A percentile compares a stretch with the other conserved stretches of the same genome.
Conservation (phyloP, 2,888 invertebrate species). For the Nysson spinosus region DNA sequence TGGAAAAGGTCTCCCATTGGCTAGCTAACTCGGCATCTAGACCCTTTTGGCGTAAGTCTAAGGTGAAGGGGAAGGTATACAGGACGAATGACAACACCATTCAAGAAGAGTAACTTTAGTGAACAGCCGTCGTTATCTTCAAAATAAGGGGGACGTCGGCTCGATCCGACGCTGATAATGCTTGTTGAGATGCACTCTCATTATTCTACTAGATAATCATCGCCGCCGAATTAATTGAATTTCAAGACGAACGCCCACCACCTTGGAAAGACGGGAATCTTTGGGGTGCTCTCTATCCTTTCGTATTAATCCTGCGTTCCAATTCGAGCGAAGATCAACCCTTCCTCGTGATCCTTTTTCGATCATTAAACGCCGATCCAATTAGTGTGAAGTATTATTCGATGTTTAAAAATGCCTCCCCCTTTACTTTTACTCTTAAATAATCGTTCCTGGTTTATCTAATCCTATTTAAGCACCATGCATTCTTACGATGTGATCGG, state of each 20-base stretch:
- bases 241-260: conserved; percentile 53
- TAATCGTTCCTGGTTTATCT: too few relatives aligned
- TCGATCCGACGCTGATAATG: conserved; percentile 58
- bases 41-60: conserved; percentile 39
- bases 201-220: conserved; percentile 64
- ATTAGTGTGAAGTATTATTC: conserved; percentile 8
- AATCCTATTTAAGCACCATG: too few relatives aligned
- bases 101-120: conserved; percentile 58
- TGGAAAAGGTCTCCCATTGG: conserved; percentile 50
- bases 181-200: conserved; percentile 63
- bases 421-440: too few relatives aligned
- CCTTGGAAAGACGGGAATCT: conserved; percentile 25
- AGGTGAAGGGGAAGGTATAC: conserved; percentile 35
- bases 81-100: conserved; percentile 63
- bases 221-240: conserved; percentile 65
- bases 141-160: conserved; percentile 57
- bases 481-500: too few relatives aligned
- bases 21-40: conserved; percentile 45
- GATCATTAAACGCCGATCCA: conserved; percentile 13
- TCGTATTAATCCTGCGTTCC: conserved; percentile 30
- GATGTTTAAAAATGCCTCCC: conserved; percentile 1
- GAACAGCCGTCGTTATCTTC: conserved; percentile 62
- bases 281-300: conserved; percentile 9
- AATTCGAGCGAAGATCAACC: conserved; percentile 4
- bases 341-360: not conserved